Evolutionary conservation across 2,888 invertebrate species (phyloP), one percentile per base, ranked within the genome.

Genomic region (Trypoxylon attenuatum): DNA sequence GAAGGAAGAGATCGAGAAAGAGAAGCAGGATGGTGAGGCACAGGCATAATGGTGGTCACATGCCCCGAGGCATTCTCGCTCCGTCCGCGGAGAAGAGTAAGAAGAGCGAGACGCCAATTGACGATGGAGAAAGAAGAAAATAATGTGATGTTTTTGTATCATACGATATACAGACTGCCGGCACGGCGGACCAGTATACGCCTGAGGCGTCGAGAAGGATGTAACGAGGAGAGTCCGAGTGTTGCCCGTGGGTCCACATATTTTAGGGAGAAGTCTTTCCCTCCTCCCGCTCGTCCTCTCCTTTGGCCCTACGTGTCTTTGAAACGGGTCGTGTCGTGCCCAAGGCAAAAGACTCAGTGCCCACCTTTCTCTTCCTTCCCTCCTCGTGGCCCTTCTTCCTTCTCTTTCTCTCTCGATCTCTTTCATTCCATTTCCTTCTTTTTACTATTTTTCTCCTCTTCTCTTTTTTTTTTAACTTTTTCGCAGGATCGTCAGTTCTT

Each of bases 71-170:
- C 59, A 6, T 49, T 61, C 43, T 76, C 69, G 67, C 65, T 70
- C 67, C 72, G 74, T 69, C 53, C 72, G 67, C 73, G 76, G 60
- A 73, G 69, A 55, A 57, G 60, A 70, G 75, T 69, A 71, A 78
- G 68, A 64, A 69, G 62, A 54, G 60, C 43, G 60, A 59, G 50
- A 49, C 62, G 29, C 15, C 51, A 66, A 52, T 51, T 27, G 62
- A 53, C 51, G 64, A 46, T 45, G 60, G 58, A 62, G 69, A 56
- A 56, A 67, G 76, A 75, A 59, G 81, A 82, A 83, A 85, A 84
- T 84, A 84, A 84, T 83, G 82, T 76, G 80, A 84, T 84, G 84
- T 85, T 84, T 85, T 85, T 84, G 84, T 85, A 84, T 84, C 83
- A 81, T 83, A 83, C 82, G 82, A 82, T 84, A 82, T 82, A 83